Conservation (phyloP, 2,113 vertebrate genomes). For the Hippocampus guttulatus region DNA sequence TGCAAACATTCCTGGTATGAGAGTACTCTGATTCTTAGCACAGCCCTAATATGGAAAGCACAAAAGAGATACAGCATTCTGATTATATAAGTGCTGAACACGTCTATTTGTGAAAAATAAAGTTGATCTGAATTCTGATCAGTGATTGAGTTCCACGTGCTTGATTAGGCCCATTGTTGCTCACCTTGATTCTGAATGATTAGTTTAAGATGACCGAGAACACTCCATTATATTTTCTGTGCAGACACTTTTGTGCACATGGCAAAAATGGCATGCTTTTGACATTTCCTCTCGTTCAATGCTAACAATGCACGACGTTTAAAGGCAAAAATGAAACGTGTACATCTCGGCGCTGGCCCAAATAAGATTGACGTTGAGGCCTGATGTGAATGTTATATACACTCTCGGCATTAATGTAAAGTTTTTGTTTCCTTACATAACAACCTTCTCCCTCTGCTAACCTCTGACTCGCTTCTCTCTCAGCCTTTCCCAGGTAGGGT, state of each 20-base stretch:
- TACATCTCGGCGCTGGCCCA: too few species aligned
- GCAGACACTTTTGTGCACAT: too few species aligned
- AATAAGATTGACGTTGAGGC: too few species aligned
- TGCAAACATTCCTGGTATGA: neutral
- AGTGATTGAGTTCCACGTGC: neutral
- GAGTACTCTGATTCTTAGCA: neutral
- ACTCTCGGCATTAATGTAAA: neutral
- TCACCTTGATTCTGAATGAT: neutral
- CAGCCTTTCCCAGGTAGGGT: slow-evolving; percentile 55
- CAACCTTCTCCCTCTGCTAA: slow-evolving; percentile 10
- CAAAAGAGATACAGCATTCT: neutral
- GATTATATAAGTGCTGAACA: neutral
- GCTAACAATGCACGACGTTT: neutral
- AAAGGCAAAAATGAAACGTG: too few species aligned
- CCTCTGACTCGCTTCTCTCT: slow-evolving; percentile 35
- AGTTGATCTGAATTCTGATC: too few species aligned
- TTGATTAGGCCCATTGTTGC: neutral
- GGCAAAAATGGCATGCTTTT: too few species aligned
- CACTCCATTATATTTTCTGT: neutral
- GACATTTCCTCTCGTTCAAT: neutral
- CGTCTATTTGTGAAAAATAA: too few species aligned
- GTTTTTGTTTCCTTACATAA: neutral
- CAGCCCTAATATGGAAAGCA: neutral
- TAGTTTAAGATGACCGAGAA: neutral
- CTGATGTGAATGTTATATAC: too few species aligned